phyloP scores from a whole-genome alignment of 2,797 vertebrate species.

The Xenentodon cancila region DNA sequence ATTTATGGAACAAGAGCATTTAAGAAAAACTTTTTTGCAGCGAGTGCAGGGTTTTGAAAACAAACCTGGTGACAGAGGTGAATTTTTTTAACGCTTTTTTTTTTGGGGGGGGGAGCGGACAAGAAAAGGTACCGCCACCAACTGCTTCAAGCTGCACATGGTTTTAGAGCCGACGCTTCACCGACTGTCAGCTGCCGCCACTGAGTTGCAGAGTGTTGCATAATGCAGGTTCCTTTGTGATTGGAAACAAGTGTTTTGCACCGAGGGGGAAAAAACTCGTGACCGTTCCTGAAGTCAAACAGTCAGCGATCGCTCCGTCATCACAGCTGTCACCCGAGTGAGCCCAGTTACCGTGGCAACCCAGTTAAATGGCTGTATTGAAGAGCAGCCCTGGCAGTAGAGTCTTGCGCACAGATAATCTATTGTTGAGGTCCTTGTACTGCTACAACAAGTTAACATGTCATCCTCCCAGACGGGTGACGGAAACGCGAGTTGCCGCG shows the following conservation, averaged over 20 bases:
- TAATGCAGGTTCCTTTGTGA: constrained; percentile 54
- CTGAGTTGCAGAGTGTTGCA: constrained; percentile 55
- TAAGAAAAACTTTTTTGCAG: constrained; percentile 8
- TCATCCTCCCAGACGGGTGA: background rate
- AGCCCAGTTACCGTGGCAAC: constrained; percentile 49
- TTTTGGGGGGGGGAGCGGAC: background rate
- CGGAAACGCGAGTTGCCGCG: background rate
- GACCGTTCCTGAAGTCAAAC: constrained; percentile 47
- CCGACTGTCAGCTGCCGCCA: constrained; percentile 5
- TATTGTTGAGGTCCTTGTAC: constrained; percentile 38
- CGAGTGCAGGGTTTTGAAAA: background rate
- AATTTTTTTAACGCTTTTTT: background rate
- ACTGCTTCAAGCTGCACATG: constrained; percentile 22
- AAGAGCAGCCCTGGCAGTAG: constrained; percentile 8
- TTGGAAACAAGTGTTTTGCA: constrained; percentile 28
- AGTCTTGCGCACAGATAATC: constrained; percentile 29
- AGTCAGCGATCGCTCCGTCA: constrained; percentile 44
- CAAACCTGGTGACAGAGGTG: background rate
- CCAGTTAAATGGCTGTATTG: constrained; percentile 46
- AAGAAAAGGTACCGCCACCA: constrained; percentile 1
- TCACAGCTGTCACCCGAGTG: constrained; percentile 30
- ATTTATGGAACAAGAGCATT: constrained; percentile 15
- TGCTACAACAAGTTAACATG: constrained; percentile 11
- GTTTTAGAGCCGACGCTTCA: constrained; percentile 35
- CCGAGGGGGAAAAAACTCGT: constrained; percentile 23